Evolutionary conservation across 2,888 invertebrate genomes (phyloP).

Genomic region (Erebia epiphron): DNA sequence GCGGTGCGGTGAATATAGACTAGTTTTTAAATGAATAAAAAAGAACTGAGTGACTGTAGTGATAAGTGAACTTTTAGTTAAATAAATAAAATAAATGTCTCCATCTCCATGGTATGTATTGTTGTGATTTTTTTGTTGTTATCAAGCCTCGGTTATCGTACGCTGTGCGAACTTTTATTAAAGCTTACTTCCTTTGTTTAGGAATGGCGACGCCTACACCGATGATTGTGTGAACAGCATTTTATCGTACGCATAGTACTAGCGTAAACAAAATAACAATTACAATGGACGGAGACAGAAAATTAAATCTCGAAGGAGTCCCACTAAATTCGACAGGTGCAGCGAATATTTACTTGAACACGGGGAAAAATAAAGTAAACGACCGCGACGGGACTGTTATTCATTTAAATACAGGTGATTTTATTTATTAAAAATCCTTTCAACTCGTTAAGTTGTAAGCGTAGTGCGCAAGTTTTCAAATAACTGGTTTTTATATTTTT

Average conservation of each 20-base stretch:
- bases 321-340: constrained; percentile 72
- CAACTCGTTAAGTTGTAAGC: constrained; percentile 8
- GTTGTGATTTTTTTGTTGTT: constrained; percentile 60
- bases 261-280: constrained; percentile 41
- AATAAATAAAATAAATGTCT: constrained; percentile 28
- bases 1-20: constrained; percentile 42
- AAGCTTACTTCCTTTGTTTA: constrained; percentile 78
- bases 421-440: constrained; percentile 39
- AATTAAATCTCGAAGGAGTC: constrained; percentile 71
- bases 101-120: constrained; percentile 53
- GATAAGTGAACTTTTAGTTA: constrained; percentile 35
- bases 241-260: constrained; percentile 53
- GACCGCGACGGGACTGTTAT: constrained; percentile 76
- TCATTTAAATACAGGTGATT: constrained; percentile 75
- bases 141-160: constrained; percentile 63
- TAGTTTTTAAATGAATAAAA: constrained; percentile 48
- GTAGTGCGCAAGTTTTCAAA: constrained; percentile 15
- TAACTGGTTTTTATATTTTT: constrained; percentile 44
- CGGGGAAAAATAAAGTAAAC: constrained; percentile 67
- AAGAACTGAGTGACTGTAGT: constrained; percentile 40
- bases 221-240: constrained; percentile 56
- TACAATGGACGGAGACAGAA: constrained; percentile 71
- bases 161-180: constrained; percentile 67
- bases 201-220: constrained; percentile 68
- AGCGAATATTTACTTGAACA: constrained; percentile 75